Conservation (phyloP, 2,797 vertebrate genomes). For the Chrysocyon brachyurus region DNA sequence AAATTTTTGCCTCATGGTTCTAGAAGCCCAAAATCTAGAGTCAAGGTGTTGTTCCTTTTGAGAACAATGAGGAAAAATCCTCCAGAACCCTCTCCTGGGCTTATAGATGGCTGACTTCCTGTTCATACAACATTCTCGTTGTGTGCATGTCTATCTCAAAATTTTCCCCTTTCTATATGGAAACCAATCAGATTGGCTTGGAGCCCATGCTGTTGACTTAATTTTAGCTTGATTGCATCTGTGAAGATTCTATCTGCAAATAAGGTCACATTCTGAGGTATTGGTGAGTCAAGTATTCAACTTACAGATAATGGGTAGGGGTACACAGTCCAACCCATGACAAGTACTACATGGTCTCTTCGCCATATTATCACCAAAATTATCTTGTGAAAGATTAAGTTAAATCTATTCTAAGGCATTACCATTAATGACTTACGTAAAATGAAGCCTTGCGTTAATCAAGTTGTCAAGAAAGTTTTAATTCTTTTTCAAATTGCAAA, state of each 20-base stretch:
- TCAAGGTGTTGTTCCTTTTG: not conserved
- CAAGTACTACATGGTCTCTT: not conserved
- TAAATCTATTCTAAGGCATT: not conserved
- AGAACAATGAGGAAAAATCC: not conserved
- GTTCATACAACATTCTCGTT: not conserved
- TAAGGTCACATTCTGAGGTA: not conserved
- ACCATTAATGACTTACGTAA: not conserved
- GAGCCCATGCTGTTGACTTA: not conserved
- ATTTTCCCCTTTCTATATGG: not conserved
- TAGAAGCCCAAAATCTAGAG: not conserved
- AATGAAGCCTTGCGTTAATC: not conserved
- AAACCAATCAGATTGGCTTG: not conserved
- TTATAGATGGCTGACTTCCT: not conserved
- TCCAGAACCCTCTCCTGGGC: not conserved
- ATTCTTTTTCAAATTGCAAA: conserved; percentile 23
- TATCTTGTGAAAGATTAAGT: not conserved
- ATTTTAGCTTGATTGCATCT: not conserved
- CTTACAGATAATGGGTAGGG: not conserved
- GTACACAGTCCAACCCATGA: not conserved
- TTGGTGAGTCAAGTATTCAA: not conserved
- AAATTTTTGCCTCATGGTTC: not conserved
- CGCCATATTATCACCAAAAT: not conserved
- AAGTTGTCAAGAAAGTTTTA: not conserved
- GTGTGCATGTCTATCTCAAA: not conserved
- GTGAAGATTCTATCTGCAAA: not conserved